These are phyloP conservation scores for Netelia inedita DNA, from an alignment of 2,888 invertebrate genomes.

Conservation along the genomic window DNA sequence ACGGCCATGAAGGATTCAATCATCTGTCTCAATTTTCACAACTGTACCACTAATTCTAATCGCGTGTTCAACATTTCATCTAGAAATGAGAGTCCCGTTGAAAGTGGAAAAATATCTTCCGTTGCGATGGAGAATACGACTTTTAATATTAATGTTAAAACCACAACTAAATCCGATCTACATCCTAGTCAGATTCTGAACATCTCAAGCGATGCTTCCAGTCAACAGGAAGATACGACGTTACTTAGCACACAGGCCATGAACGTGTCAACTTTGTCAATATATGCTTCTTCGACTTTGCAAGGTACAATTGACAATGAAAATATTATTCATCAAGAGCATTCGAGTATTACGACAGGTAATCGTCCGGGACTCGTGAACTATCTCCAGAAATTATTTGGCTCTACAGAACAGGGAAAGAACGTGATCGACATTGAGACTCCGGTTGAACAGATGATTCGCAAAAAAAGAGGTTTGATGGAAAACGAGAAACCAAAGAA, in stretches of 20 bases:
- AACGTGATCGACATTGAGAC: constrained; percentile 3
- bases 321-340: not conserved
- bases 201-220: not conserved
- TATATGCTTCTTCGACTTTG: not conserved
- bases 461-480: constrained; percentile 40
- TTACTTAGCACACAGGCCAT: not conserved
- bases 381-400: constrained; percentile 55
- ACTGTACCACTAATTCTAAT: not conserved
- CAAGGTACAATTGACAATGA: not conserved
- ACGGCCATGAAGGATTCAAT: not conserved
- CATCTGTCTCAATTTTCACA: not conserved
- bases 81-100: not conserved
- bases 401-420: constrained; percentile 15
- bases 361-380: constrained; percentile 3
- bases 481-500: constrained; percentile 12
- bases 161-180: not conserved
- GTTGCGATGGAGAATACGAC: not conserved
- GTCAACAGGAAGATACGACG: not conserved
- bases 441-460: constrained; percentile 40
- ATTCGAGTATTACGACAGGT: not conserved
- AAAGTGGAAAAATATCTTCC: not conserved
- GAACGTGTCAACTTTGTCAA: not conserved
- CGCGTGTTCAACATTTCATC: not conserved
- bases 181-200: not conserved
- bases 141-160: not conserved